phyloP scores from a whole-genome alignment of 2,888 invertebrate genomes.

The Gastracanthus pulcherrimus region DNA sequence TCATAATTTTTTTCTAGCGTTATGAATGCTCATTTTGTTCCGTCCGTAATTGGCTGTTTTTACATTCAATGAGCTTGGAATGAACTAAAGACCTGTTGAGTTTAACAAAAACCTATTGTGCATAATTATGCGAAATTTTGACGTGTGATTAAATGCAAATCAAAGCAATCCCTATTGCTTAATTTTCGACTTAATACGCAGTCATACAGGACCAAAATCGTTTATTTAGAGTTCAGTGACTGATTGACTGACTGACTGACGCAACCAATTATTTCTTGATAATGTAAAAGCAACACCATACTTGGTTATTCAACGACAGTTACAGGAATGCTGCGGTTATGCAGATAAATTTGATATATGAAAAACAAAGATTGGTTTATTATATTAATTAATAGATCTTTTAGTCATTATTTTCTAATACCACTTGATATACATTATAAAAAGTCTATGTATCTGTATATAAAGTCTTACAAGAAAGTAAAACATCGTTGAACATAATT shows the following conservation, averaged over 20 bases:
- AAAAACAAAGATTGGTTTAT: background rate
- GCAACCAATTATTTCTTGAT: background rate
- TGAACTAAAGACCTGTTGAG: background rate
- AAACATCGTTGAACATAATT: too few species aligned
- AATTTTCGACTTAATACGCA: slow-evolving; percentile 4
- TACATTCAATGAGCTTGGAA: slow-evolving; percentile 32
- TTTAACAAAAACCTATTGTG: slow-evolving; percentile 20
- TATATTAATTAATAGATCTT: too few species aligned
- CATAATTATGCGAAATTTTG: slow-evolving; percentile 20
- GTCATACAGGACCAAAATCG: background rate
- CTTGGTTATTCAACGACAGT: slow-evolving; percentile 3
- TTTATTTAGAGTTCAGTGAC: slow-evolving; percentile 13
- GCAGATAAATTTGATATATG: background rate
- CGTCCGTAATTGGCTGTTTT: slow-evolving; percentile 5
- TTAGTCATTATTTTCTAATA: too few species aligned
- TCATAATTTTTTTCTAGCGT: background rate
- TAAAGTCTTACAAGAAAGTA: too few species aligned
- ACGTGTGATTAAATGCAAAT: slow-evolving; percentile 29
- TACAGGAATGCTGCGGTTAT: background rate
- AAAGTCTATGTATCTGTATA: too few species aligned
- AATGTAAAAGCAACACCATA: background rate
- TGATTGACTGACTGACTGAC: slow-evolving; percentile 15
- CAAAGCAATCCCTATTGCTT: slow-evolving; percentile 21
- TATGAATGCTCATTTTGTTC: slow-evolving; percentile 4
- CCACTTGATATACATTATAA: background rate